Evolutionary conservation across 1,140 invertebrate species (phyloP).

Genomic region (Kradibia gibbosae): DNA sequence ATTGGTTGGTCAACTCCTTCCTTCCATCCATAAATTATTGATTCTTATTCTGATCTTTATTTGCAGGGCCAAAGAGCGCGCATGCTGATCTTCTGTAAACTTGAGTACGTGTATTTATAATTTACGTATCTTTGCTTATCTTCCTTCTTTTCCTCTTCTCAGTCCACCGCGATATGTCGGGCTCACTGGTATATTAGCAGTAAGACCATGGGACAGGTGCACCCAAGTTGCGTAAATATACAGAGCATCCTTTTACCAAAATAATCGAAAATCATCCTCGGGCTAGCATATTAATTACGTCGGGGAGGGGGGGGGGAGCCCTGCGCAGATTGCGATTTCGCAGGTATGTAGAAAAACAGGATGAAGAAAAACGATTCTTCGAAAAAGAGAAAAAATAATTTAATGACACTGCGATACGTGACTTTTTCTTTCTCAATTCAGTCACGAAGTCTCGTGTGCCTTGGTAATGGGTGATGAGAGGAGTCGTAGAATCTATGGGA

Average conservation of each 20-base stretch:
- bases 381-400: conserved; percentile 21
- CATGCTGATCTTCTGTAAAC: too few species aligned
- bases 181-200: conserved; percentile 18
- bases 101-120: too few species aligned
- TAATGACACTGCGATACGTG: conserved; percentile 49
- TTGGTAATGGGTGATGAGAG: neutral
- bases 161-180: neutral
- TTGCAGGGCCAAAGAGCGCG: too few species aligned
- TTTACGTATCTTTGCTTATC: too few species aligned
- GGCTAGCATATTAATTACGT: neutral
- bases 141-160: neutral
- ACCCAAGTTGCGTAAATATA: neutral
- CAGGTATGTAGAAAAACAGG: too few species aligned
- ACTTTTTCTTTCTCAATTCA: conserved; percentile 18
- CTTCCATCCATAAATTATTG: too few species aligned
- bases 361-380: neutral
- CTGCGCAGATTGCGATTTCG: neutral
- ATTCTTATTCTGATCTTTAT: too few species aligned
- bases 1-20: too few species aligned
- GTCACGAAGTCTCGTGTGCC: neutral
- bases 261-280: conserved; percentile 29
- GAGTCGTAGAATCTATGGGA: neutral
- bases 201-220: conserved; percentile 14
- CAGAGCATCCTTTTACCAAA: conserved; percentile 45
- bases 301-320: neutral